phyloP scores from a whole-genome alignment of 37 sponge, comb jelly and placozoan genomes.

The Halichondria panicea region DNA sequence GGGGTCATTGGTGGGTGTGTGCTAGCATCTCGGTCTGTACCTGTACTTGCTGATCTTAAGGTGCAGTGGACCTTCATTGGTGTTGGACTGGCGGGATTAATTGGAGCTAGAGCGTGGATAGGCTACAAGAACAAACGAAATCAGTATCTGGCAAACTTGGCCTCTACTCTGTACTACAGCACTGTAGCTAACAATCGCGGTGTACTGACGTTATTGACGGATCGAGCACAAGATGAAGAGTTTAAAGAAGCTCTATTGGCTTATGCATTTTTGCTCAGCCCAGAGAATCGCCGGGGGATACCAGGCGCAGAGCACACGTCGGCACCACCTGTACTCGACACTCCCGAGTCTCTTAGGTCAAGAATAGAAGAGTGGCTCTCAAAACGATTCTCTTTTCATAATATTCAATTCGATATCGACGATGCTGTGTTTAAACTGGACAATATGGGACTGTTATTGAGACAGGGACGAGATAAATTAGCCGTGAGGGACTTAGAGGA shows the following conservation, averaged over 20 bases:
- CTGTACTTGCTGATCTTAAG: slow-evolving; percentile 23
- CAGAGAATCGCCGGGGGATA: slow-evolving; percentile 63
- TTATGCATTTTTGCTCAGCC: slow-evolving; percentile 74
- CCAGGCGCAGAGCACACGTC: slow-evolving; percentile 53
- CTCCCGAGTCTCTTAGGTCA: slow-evolving; percentile 40
- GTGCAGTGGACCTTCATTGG: slow-evolving; percentile 55
- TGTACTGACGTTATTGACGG: slow-evolving; percentile 73
- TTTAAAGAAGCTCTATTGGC: slow-evolving; percentile 87
- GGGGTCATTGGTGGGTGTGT: slow-evolving; percentile 32
- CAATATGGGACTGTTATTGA: slow-evolving; percentile 59
- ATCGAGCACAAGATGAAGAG: slow-evolving; percentile 86
- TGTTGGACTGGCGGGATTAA: slow-evolving; percentile 41
- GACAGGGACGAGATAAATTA: slow-evolving; percentile 32
- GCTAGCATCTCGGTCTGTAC: slow-evolving; percentile 11
- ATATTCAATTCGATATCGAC: slow-evolving; percentile 67
- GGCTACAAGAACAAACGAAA: slow-evolving; percentile 90
- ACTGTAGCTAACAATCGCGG: slow-evolving; percentile 86
- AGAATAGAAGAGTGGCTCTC: slow-evolving; percentile 76
- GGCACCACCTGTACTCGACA: slow-evolving; percentile 51
- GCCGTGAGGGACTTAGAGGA: slow-evolving; percentile 59
- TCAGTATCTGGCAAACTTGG: slow-evolving; percentile 72
- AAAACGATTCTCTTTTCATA: slow-evolving; percentile 27
- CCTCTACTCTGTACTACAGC: slow-evolving; percentile 81
- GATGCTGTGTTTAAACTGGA: slow-evolving; percentile 69
- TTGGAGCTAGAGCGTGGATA: slow-evolving; percentile 67